Evolutionary conservation across 2,113 vertebrate species (phyloP).

Genomic region (Pollimyrus isidori): DNA sequence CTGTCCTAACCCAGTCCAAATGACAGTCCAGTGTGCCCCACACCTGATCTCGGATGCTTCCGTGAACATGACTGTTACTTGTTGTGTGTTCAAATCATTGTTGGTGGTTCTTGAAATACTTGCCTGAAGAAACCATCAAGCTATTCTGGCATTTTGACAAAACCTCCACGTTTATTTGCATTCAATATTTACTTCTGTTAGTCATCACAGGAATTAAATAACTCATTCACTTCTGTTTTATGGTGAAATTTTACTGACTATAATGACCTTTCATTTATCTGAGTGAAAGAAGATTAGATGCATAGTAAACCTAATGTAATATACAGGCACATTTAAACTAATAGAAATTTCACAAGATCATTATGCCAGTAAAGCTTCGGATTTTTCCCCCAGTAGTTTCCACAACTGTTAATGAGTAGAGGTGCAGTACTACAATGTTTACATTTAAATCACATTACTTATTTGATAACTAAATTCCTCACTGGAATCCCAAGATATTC

Average conservation of each 20-base stretch:
- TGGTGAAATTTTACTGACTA: background rate
- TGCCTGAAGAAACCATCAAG: background rate
- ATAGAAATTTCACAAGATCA: slow-evolving; percentile 18
- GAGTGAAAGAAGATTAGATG: background rate
- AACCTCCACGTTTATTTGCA: background rate
- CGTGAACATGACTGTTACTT: background rate
- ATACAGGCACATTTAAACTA: background rate
- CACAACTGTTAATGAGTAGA: background rate
- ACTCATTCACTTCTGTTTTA: background rate
- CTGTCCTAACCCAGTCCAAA: background rate
- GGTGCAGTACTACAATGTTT: background rate
- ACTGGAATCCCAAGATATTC: background rate
- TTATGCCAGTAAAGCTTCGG: background rate
- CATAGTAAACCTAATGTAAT: background rate
- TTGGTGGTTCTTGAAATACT: background rate
- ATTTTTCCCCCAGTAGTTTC: background rate
- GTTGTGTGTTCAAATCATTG: background rate
- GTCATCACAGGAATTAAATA: background rate
- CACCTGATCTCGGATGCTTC: background rate
- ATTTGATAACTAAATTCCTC: background rate
- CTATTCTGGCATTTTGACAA: background rate
- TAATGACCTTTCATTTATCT: background rate
- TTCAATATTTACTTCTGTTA: background rate
- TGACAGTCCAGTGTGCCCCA: background rate
- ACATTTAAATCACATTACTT: background rate